phyloP scores from a whole-genome alignment of 1,140 invertebrate genomes.

The Drosophila dunni region DNA sequence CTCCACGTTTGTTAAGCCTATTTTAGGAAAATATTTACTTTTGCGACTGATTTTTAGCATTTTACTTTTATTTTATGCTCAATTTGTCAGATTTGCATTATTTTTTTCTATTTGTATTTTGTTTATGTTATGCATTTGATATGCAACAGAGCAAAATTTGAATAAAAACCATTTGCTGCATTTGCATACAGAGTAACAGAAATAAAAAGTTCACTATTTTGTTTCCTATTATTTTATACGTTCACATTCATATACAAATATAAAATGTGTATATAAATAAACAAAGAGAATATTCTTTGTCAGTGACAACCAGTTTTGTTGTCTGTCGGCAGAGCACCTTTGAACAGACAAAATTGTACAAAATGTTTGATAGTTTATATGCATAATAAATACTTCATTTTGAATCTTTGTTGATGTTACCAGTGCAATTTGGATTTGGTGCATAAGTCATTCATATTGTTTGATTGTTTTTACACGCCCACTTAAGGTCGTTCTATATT shows the following conservation, averaged over 20 bases:
- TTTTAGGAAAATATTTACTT: slow-evolving; percentile 35
- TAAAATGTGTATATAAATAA: slow-evolving; percentile 14
- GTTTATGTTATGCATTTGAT: slow-evolving; percentile 69
- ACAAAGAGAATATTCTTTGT: slow-evolving; percentile 42
- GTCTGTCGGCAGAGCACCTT: not conserved
- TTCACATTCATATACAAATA: slow-evolving; percentile 2
- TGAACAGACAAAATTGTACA: not conserved
- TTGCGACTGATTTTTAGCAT: slow-evolving; percentile 32
- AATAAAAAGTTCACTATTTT: slow-evolving; percentile 9
- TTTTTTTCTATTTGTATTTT: slow-evolving; percentile 22
- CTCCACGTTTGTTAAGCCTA: slow-evolving; percentile 60
- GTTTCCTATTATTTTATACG: slow-evolving; percentile 5
- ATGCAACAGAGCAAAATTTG: slow-evolving; percentile 68
- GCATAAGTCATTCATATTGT: not conserved
- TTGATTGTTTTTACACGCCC: too few relatives aligned
- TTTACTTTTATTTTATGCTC: slow-evolving; percentile 27
- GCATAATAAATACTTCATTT: slow-evolving; percentile 2
- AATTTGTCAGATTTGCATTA: slow-evolving; percentile 12
- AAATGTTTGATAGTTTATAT: not conserved
- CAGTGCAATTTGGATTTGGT: slow-evolving; percentile 8
- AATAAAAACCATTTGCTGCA: slow-evolving; percentile 79
- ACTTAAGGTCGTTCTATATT: too few relatives aligned
- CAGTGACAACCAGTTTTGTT: slow-evolving; percentile 22
- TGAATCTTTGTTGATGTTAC: not conserved
- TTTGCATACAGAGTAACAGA: slow-evolving; percentile 61